Percentiles rank a stretch among this genome's conserved stretches.
Evolutionary conservation across 2,888 invertebrate species (phyloP).

Genomic region (Drosophila kokeensis): DNA sequence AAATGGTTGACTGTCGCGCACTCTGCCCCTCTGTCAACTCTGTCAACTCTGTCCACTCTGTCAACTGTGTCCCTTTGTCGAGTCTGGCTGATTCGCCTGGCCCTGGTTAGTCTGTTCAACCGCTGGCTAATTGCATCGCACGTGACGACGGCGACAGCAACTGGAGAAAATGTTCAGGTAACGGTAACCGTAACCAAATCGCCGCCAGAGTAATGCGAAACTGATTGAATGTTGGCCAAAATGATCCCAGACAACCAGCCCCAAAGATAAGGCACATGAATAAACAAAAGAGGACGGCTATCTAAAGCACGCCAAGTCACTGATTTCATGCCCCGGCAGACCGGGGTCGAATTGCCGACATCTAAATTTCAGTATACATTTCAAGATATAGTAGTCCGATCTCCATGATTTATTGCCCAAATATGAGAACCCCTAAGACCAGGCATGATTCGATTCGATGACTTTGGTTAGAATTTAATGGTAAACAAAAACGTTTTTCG

Average conservation of each 20-base stretch:
- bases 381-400: not conserved
- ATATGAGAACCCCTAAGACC: not conserved
- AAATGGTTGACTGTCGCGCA: slow-evolving; percentile 41
- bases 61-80: not conserved
- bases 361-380: not conserved
- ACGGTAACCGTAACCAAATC: slow-evolving; percentile 42
- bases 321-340: not conserved
- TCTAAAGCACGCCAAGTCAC: not conserved
- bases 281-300: not conserved
- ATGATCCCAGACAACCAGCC: slow-evolving; percentile 27
- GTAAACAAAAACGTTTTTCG: not conserved
- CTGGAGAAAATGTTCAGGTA: slow-evolving; percentile 28
- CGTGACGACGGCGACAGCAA: slow-evolving; percentile 38
- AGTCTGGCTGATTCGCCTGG: slow-evolving; percentile 1
- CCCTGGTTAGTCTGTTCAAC: slow-evolving; percentile 27
- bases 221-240: slow-evolving; percentile 52
- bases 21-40: not conserved
- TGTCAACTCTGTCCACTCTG: not conserved
- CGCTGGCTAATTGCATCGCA: slow-evolving; percentile 54
- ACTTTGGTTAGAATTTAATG: not conserved
- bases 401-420: not conserved
- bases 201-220: slow-evolving; percentile 57
- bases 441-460: not conserved
- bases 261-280: not conserved
- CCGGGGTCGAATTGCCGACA: not conserved